phyloP scores from a whole-genome alignment of 2,797 vertebrate genomes.

The Catamblyrhynchus diadema region DNA sequence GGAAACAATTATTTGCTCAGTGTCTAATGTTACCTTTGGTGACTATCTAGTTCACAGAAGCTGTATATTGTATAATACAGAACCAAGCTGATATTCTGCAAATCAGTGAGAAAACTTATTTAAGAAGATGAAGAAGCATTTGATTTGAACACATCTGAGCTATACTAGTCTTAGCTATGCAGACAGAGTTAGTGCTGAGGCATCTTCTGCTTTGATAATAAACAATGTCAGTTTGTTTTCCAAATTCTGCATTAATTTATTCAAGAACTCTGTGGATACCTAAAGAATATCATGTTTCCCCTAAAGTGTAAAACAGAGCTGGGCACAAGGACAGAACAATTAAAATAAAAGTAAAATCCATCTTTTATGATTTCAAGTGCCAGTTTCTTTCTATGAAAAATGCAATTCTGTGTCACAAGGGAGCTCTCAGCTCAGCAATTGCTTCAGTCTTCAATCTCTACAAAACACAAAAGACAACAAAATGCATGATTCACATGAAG shows the following conservation, averaged over 20 bases:
- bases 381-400: constrained; percentile 23
- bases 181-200: background rate
- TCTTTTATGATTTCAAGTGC: constrained; percentile 14
- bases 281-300: background rate
- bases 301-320: background rate
- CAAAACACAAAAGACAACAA: constrained; percentile 33
- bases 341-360: background rate
- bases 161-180: background rate
- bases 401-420: constrained; percentile 19
- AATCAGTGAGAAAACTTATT: constrained; percentile 12
- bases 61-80: background rate
- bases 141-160: background rate
- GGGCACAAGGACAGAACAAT: constrained; percentile 20
- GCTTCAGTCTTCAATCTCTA: background rate
- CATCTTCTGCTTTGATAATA: constrained; percentile 1
- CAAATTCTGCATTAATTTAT: background rate
- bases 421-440: constrained; percentile 25
- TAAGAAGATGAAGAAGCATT: background rate
- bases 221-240: constrained; percentile 18
- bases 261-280: background rate
- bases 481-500: constrained; percentile 16
- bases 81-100: background rate
- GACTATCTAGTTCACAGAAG: constrained; percentile 18
- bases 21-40: constrained; percentile 56
- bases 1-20: constrained; percentile 51